A percentile compares a stretch with the other conserved stretches of the same genome.
phyloP scores from a whole-genome alignment of 2,113 vertebrate species.

The Lethenteron camtschaticum region DNA sequence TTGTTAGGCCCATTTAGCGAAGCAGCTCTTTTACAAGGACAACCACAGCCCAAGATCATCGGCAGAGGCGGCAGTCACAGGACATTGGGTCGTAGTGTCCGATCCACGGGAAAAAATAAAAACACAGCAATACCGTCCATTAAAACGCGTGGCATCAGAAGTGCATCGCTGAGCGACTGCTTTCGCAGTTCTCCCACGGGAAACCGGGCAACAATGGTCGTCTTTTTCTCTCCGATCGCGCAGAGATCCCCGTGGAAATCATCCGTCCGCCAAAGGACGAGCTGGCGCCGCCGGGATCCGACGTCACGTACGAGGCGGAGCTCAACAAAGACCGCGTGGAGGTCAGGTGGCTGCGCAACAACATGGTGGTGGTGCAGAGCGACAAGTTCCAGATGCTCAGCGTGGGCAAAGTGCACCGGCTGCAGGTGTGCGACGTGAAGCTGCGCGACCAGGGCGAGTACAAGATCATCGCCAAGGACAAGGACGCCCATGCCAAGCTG shows the following conservation, averaged over 20 bases:
- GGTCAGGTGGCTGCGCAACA: slow-evolving; percentile 88
- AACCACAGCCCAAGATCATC: too few relatives aligned
- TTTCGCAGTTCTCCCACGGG: neutral
- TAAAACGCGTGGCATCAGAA: too few relatives aligned
- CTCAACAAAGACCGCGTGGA: slow-evolving; percentile 91
- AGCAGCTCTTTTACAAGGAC: too few relatives aligned
- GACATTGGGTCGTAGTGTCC: too few relatives aligned
- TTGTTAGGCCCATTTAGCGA: too few relatives aligned
- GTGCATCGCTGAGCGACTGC: too few relatives aligned
- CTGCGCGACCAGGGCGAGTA: slow-evolving; percentile 93
- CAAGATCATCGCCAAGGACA: slow-evolving; percentile 81
- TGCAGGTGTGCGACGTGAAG: slow-evolving; percentile 75
- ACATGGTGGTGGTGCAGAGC: slow-evolving; percentile 82
- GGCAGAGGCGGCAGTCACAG: too few relatives aligned
- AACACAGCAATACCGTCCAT: too few relatives aligned
- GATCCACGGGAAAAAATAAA: too few relatives aligned
- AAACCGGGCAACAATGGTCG: neutral
- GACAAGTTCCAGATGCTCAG: slow-evolving; percentile 99
- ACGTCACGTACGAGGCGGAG: slow-evolving; percentile 65
- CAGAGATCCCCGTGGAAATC: slow-evolving; percentile 91
- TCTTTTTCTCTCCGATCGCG: slow-evolving; percentile 9
- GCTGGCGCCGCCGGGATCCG: slow-evolving; percentile 58
- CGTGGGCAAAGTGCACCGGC: slow-evolving; percentile 66
- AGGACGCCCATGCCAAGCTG: slow-evolving; percentile 79
- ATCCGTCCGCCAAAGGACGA: slow-evolving; percentile 64